Conservation (phyloP, 2,113 vertebrate genomes). For the Syrmaticus mikado region DNA sequence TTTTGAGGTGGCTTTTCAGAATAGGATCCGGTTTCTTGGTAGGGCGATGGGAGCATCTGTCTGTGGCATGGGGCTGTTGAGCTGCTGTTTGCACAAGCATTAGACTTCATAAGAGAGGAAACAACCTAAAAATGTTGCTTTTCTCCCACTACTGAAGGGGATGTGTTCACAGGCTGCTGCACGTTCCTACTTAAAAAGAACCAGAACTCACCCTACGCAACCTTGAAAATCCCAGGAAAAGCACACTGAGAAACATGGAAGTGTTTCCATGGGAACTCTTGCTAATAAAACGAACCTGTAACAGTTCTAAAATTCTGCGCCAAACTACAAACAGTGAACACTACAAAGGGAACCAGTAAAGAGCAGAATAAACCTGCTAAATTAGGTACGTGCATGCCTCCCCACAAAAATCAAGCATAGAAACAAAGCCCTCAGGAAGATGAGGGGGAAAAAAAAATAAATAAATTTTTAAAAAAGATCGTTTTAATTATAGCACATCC, state of each 20-base stretch:
- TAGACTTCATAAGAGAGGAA: background rate
- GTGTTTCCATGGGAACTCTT: conserved; percentile 65
- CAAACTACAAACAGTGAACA: background rate
- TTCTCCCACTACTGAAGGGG: background rate
- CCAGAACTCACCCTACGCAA: background rate
- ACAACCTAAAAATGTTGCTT: background rate
- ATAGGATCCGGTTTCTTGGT: background rate
- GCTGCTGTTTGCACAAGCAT: background rate
- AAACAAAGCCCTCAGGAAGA: background rate
- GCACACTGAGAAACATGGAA: background rate
- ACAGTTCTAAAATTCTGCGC: conserved; percentile 6
- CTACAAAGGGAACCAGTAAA: conserved; percentile 17
- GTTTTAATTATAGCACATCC: conserved; percentile 32
- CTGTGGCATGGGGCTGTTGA: fast-evolving
- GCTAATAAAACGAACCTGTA: background rate
- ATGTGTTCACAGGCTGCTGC: background rate
- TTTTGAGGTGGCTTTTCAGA: background rate
- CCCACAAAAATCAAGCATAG: background rate
- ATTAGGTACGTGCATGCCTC: background rate
- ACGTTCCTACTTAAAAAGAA: background rate
- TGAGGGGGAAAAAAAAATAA: too few relatives aligned
- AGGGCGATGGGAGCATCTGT: background rate
- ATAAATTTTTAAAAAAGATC: background rate
- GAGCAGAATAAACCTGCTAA: conserved; percentile 11
- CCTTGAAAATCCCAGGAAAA: conserved; percentile 19